phyloP scores from a whole-genome alignment of 2,888 invertebrate genomes.

The Limnephilus lunatus region DNA sequence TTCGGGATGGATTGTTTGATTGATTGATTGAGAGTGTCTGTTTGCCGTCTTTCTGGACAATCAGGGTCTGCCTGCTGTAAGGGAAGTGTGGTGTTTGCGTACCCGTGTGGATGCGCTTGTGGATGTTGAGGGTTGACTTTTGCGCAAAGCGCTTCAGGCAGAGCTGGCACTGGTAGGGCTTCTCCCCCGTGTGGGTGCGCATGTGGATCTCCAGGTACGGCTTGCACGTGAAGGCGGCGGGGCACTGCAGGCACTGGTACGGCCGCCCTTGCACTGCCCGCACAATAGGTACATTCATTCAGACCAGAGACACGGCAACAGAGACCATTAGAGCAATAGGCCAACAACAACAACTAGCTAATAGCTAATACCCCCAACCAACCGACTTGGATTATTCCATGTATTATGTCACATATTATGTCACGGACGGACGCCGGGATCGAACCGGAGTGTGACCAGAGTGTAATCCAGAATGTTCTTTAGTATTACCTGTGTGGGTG shows the following conservation, averaged over 20 bases:
- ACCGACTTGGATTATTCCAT: conserved; percentile 59
- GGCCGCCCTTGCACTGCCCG: conserved; percentile 75
- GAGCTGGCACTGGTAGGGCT: conserved; percentile 78
- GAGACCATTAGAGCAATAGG: neutral
- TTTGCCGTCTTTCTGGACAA: conserved; percentile 64
- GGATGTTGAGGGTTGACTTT: conserved; percentile 79
- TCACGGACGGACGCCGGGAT: neutral
- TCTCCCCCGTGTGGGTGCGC: conserved; percentile 79
- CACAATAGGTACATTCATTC: conserved; percentile 52
- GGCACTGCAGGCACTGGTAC: conserved; percentile 79
- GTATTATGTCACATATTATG: neutral
- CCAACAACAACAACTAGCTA: neutral
- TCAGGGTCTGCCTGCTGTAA: conserved; percentile 38
- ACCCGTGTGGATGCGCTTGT: conserved; percentile 79
- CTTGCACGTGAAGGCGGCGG: conserved; percentile 80
- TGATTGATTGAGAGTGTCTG: conserved; percentile 25
- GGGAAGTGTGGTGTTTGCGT: conserved; percentile 68
- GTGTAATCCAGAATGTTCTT: conserved; percentile 28
- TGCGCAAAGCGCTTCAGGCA: conserved; percentile 79
- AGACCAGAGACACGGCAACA: conserved; percentile 61
- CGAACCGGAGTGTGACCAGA: neutral
- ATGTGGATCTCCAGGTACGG: conserved; percentile 81
- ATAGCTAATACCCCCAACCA: conserved; percentile 41
- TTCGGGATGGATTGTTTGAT: conserved; percentile 2
- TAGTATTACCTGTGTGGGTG: conserved; percentile 81